Percentiles rank a stretch among this genome's conserved stretches.
These are phyloP conservation scores for Drosophila setifemur DNA, from an alignment of 1,140 invertebrate species.

Conservation along the genomic window DNA sequence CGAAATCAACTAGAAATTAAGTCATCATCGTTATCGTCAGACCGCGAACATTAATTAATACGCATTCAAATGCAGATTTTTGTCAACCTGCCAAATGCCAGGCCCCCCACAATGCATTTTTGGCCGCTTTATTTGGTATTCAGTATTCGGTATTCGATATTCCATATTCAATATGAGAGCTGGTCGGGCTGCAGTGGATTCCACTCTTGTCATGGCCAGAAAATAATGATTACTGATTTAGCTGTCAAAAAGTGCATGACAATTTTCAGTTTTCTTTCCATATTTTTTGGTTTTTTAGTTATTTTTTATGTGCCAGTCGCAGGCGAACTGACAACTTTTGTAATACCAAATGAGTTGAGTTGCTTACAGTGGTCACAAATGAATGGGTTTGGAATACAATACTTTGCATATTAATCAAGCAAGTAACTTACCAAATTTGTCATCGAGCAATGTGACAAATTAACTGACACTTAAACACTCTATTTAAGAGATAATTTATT, in stretches of 20 bases:
- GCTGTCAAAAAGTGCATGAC: constrained; percentile 69
- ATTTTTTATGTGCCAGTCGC: constrained; percentile 14
- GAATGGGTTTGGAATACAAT: background rate
- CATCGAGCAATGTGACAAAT: background rate
- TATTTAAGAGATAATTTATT: background rate
- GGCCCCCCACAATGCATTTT: constrained; percentile 23
- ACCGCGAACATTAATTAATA: constrained; percentile 52
- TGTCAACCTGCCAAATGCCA: constrained; percentile 31
- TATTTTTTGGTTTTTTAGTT: background rate
- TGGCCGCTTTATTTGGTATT: constrained; percentile 9
- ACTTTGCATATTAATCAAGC: constrained; percentile 4
- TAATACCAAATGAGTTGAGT: constrained; percentile 19
- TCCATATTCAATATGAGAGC: constrained; percentile 1
- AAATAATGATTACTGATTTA: constrained; percentile 71
- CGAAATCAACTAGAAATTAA: constrained; percentile 28
- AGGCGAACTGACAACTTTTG: constrained; percentile 10
- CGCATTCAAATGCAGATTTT: constrained; percentile 54
- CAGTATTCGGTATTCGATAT: background rate
- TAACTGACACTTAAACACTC: background rate
- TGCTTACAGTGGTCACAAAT: constrained; percentile 9
- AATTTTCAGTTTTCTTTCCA: constrained; percentile 28
- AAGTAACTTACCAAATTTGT: constrained; percentile 1
- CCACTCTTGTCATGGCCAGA: constrained; percentile 39
- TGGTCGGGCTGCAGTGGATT: constrained; percentile 45
- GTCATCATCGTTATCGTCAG: constrained; percentile 39